Conservation (phyloP, 2,888 invertebrate genomes). For the Pachycephus smyrnensis region DNA sequence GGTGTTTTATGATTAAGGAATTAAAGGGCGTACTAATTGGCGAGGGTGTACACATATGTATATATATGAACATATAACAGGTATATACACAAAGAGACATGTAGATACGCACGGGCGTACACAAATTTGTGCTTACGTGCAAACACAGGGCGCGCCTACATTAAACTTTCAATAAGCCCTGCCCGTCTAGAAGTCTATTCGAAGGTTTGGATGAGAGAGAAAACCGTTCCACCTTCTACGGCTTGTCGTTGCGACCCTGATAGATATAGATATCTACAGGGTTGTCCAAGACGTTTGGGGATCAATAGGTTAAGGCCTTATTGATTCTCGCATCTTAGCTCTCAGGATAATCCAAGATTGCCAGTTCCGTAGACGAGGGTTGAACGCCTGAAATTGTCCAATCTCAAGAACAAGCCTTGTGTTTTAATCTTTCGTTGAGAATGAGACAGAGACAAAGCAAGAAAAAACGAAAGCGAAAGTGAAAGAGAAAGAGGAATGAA, state of each 20-base stretch:
- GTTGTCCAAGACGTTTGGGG: conserved; percentile 13
- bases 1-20: not conserved
- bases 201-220: not conserved
- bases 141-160: not conserved
- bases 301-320: conserved; percentile 44
- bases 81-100: not conserved
- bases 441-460: not conserved
- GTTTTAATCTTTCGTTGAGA: not conserved
- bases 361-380: not conserved
- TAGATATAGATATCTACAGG: not conserved
- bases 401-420: not conserved
- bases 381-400: not conserved
- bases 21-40: not conserved
- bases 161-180: conserved; percentile 5
- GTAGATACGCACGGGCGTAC: not conserved
- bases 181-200: not conserved
- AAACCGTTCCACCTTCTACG: not conserved
- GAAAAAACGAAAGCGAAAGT: too few species aligned
- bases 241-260: not conserved
- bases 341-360: conserved; percentile 3
- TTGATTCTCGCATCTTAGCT: conserved; percentile 31
- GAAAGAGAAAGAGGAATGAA: not conserved
- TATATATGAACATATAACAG: not conserved
- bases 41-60: not conserved
- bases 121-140: not conserved